phyloP scores from a whole-genome alignment of 2,113 vertebrate species.

The Lucifuga dentata region DNA sequence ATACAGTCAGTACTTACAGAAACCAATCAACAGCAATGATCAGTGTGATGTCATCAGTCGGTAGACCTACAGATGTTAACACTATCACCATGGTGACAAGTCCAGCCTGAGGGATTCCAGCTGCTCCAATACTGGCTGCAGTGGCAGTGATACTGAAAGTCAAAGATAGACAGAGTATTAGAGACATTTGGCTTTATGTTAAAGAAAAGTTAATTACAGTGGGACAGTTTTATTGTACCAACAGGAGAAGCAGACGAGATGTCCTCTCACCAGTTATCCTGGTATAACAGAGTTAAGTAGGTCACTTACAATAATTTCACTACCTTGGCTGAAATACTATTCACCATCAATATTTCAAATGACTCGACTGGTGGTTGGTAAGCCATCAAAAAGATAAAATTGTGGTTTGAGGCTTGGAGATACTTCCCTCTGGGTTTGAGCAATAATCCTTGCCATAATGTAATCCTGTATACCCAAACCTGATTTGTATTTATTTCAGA shows the following conservation, averaged over 20 bases:
- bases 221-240: background rate
- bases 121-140: conserved; percentile 96
- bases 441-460: conserved; percentile 8
- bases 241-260: background rate
- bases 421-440: background rate
- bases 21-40: conserved; percentile 99
- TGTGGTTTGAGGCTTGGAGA: conserved; percentile 25
- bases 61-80: conserved; percentile 95
- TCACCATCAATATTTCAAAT: background rate
- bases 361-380: conserved; percentile 7
- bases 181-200: background rate
- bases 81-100: conserved; percentile 99
- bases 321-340: conserved; percentile 10
- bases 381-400: background rate
- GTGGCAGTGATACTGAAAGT: conserved; percentile 93
- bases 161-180: background rate
- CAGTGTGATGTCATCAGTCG: conserved; percentile 95
- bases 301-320: conserved; percentile 8
- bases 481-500: too few relatives aligned
- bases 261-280: background rate
- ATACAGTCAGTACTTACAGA: conserved; percentile 88
- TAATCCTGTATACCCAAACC: background rate
- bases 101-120: conserved; percentile 97
- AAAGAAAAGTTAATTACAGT: background rate
- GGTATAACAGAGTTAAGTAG: background rate